Conservation (phyloP, 2,797 vertebrate genomes). For the Rallus crepitans region DNA sequence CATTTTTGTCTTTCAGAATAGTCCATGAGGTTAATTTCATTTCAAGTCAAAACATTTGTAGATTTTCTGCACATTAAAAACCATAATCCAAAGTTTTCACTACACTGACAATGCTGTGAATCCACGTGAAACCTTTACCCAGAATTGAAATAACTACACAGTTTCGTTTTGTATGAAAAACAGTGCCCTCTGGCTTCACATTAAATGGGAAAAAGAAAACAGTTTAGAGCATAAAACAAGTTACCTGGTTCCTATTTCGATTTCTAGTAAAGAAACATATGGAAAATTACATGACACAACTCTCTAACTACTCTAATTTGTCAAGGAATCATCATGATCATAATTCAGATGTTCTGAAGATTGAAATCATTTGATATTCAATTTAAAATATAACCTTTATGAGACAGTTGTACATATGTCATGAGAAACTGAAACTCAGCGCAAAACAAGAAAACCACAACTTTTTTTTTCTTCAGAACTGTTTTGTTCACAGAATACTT, state of each 20-base stretch:
- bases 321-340: neutral
- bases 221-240: neutral
- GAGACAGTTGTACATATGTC: neutral
- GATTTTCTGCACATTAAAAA: conserved; percentile 37
- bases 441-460: neutral
- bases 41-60: conserved; percentile 19
- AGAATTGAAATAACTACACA: neutral
- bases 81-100: neutral
- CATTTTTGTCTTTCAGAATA: neutral
- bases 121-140: neutral
- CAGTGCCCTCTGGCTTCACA: conserved; percentile 10
- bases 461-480: neutral
- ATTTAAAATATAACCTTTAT: neutral
- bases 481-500: neutral
- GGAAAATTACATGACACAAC: neutral
- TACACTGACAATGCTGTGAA: neutral
- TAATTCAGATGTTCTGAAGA: neutral
- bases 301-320: neutral
- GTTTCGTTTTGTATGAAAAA: neutral
- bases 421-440: neutral
- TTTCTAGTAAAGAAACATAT: neutral
- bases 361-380: neutral
- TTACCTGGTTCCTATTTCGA: neutral
- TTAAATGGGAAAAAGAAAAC: neutral
- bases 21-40: neutral